These are phyloP conservation scores for Gallinago stenura DNA, from an alignment of 2,797 vertebrate genomes.

Conservation along the genomic window DNA sequence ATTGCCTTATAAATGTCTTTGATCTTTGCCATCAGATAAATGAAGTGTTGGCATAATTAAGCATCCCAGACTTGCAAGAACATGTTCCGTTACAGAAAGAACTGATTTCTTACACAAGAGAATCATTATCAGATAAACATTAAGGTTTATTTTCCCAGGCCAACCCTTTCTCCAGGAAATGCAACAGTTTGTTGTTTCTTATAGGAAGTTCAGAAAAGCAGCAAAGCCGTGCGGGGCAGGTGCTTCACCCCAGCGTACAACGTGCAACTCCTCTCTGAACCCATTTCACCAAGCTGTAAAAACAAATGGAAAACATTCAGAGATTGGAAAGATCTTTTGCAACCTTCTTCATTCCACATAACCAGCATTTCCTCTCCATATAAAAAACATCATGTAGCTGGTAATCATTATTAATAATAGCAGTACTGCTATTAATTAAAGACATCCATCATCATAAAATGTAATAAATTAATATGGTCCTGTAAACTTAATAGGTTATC, in stretches of 20 bases:
- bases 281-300: background rate
- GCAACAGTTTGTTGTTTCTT: background rate
- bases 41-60: background rate
- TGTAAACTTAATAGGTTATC: background rate
- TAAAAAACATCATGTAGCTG: background rate
- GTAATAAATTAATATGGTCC: background rate
- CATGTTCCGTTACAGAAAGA: background rate
- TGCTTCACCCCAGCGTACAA: background rate
- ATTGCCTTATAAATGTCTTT: background rate
- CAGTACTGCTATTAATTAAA: background rate
- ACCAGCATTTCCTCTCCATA: background rate
- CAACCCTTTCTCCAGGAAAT: background rate
- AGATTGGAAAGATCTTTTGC: background rate
- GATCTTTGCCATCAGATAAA: background rate
- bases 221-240: background rate
- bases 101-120: background rate
- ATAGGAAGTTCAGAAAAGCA: background rate
- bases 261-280: background rate
- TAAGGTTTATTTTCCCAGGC: background rate
- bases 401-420: conserved; percentile 7
- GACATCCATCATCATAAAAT: background rate
- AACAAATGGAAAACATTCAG: background rate
- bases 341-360: conserved; percentile 15
- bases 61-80: background rate
- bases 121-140: background rate